These are phyloP conservation scores for Strigamia transsilvanica DNA, from an alignment of 2,888 invertebrate species.

Conservation along the genomic window DNA sequence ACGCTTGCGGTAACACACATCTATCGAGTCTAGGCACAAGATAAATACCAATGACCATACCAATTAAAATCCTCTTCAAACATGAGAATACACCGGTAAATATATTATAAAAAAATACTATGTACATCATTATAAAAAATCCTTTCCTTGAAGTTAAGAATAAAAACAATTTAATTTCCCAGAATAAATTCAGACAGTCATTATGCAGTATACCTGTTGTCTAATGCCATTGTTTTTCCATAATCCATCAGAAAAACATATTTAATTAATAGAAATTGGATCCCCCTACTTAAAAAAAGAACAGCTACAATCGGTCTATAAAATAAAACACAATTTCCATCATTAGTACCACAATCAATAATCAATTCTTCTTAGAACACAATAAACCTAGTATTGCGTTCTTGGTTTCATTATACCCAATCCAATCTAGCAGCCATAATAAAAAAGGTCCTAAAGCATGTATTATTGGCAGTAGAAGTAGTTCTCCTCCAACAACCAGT, in stretches of 20 bases:
- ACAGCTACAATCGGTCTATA: background rate
- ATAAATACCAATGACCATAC: conserved; percentile 16
- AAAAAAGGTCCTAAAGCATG: conserved; percentile 2
- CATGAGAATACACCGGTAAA: background rate
- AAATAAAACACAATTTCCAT: background rate
- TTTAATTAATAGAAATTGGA: background rate
- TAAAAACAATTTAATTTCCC: background rate
- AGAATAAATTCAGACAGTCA: background rate
- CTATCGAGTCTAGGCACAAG: conserved; percentile 19
- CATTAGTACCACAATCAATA: background rate
- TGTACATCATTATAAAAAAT: conserved; percentile 37
- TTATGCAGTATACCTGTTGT: background rate
- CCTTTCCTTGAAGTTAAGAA: background rate
- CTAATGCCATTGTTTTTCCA: conserved; percentile 25
- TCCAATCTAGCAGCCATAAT: background rate
- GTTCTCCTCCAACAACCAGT: background rate
- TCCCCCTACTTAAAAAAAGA: background rate
- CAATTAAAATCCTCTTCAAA: background rate
- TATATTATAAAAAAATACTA: conserved; percentile 30
- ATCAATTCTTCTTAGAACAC: background rate
- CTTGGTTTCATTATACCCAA: background rate
- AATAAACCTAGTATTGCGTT: background rate
- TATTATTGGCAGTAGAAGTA: background rate
- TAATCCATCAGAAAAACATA: background rate
- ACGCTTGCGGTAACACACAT: conserved; percentile 5